These are phyloP conservation scores for Chromis chromis DNA, from an alignment of 2,797 vertebrate species.

Conservation along the genomic window DNA sequence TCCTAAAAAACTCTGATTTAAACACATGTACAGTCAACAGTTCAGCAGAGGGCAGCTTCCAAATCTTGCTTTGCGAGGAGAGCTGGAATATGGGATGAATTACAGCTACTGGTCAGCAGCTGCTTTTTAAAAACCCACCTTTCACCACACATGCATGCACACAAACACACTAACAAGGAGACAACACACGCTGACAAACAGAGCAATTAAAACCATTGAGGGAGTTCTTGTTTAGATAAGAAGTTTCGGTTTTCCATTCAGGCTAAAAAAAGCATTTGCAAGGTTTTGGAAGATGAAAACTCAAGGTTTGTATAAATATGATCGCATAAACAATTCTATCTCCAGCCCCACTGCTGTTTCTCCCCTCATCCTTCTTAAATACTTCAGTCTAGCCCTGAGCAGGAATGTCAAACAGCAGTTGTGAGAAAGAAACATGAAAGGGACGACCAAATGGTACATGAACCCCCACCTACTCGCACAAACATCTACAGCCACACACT, in stretches of 20 bases:
- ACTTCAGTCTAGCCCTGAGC: slow-evolving; percentile 29
- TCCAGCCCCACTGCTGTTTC: not conserved
- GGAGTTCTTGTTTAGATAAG: slow-evolving; percentile 41
- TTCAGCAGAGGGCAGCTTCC: slow-evolving; percentile 23
- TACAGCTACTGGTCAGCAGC: slow-evolving; percentile 66
- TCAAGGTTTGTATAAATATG: slow-evolving; percentile 21
- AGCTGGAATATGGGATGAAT: slow-evolving; percentile 41
- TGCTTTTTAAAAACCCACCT: slow-evolving; percentile 39
- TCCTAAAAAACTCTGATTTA: slow-evolving; percentile 20
- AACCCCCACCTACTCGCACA: slow-evolving; percentile 11
- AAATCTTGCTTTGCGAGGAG: slow-evolving; percentile 30
- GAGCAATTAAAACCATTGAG: slow-evolving; percentile 24
- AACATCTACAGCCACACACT: slow-evolving; percentile 36
- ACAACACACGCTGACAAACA: slow-evolving; percentile 11
- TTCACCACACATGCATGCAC: slow-evolving; percentile 11
- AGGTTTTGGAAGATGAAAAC: slow-evolving; percentile 21
- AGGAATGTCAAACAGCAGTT: slow-evolving; percentile 71
- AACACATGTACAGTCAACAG: not conserved
- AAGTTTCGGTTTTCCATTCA: slow-evolving; percentile 20
- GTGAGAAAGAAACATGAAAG: slow-evolving; percentile 62
- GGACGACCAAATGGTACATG: slow-evolving; percentile 27
- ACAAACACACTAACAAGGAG: not conserved
- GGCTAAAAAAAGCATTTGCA: slow-evolving; percentile 24
- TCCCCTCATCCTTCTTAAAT: slow-evolving; percentile 11
- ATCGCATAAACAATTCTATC: slow-evolving; percentile 16